Conservation (phyloP, 2,888 invertebrate species). For the Pseudoips prasinana region DNA sequence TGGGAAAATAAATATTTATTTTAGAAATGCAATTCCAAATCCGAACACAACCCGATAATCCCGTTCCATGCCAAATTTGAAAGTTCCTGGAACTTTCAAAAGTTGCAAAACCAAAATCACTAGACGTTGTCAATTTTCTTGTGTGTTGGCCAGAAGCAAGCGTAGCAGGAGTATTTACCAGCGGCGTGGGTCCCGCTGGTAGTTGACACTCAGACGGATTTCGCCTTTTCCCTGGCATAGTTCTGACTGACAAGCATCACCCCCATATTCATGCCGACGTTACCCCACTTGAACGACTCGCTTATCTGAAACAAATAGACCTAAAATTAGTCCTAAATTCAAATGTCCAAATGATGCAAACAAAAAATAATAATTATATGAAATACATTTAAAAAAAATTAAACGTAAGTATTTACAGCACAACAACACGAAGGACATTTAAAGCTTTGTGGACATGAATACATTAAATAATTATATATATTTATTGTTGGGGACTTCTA, state of each 20-base stretch:
- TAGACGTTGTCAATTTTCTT: constrained; percentile 66
- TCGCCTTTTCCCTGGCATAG: constrained; percentile 64
- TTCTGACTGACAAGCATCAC: constrained; percentile 83
- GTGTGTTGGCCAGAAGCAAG: constrained; percentile 64
- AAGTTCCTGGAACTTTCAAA: background rate
- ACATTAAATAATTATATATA: constrained; percentile 9
- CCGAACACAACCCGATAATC: constrained; percentile 18
- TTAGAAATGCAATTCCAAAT: constrained; percentile 33
- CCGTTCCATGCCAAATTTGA: background rate
- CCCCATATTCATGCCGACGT: constrained; percentile 86
- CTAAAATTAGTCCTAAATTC: constrained; percentile 9
- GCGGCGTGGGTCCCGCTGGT: constrained; percentile 60
- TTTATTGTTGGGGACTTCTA: too few relatives aligned
- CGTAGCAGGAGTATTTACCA: constrained; percentile 61
- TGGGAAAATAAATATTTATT: constrained; percentile 14
- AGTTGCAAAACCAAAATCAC: constrained; percentile 9
- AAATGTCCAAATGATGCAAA: too few relatives aligned
- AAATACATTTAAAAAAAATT: too few relatives aligned
- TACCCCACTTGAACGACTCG: constrained; percentile 87
- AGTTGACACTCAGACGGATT: constrained; percentile 69
- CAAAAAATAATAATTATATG: too few relatives aligned
- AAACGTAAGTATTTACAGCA: background rate
- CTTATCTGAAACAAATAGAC: constrained; percentile 83
- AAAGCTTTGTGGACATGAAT: constrained; percentile 15
- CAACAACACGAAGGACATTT: constrained; percentile 7